Evolutionary conservation across 2,888 invertebrate species (phyloP).

Genomic region (Embidobia sp.): DNA sequence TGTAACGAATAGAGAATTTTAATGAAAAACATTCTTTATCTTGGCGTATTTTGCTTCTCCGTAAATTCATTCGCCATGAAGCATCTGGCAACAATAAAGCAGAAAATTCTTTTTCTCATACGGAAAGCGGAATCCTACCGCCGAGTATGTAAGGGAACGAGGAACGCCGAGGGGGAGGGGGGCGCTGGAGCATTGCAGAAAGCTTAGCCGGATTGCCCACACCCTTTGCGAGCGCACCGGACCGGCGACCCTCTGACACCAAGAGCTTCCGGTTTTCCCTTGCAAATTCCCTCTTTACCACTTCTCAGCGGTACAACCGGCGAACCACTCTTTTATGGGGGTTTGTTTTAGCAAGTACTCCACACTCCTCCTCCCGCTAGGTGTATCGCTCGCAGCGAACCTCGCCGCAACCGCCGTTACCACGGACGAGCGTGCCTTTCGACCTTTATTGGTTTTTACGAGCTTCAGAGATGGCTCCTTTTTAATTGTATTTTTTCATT

Average conservation of each 20-base stretch:
- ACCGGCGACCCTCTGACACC: conserved; percentile 75
- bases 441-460: conserved; percentile 80
- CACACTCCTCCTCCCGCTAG: conserved; percentile 62
- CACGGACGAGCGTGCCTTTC: conserved; percentile 73
- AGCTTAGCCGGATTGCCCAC: conserved; percentile 61
- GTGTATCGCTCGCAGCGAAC: conserved; percentile 71
- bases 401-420: conserved; percentile 75
- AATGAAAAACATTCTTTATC: conserved; percentile 65
- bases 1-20: conserved; percentile 60
- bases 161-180: neutral
- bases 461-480: conserved; percentile 76
- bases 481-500: conserved; percentile 67
- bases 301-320: conserved; percentile 73
- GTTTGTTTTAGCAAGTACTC: conserved; percentile 79
- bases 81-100: conserved; percentile 66
- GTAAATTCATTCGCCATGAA: conserved; percentile 66
- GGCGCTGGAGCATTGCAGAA: conserved; percentile 27
- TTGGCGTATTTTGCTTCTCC: conserved; percentile 58
- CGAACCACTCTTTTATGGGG: conserved; percentile 74
- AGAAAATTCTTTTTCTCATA: conserved; percentile 65
- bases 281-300: conserved; percentile 80
- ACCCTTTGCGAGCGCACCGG: conserved; percentile 55
- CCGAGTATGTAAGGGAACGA: conserved; percentile 53
- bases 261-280: conserved; percentile 76
- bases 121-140: conserved; percentile 60